A percentile compares a stretch with the other conserved stretches of the same genome.
Evolutionary conservation across 2,113 vertebrate genomes (phyloP).

Genomic region (Pandion haliaetus): DNA sequence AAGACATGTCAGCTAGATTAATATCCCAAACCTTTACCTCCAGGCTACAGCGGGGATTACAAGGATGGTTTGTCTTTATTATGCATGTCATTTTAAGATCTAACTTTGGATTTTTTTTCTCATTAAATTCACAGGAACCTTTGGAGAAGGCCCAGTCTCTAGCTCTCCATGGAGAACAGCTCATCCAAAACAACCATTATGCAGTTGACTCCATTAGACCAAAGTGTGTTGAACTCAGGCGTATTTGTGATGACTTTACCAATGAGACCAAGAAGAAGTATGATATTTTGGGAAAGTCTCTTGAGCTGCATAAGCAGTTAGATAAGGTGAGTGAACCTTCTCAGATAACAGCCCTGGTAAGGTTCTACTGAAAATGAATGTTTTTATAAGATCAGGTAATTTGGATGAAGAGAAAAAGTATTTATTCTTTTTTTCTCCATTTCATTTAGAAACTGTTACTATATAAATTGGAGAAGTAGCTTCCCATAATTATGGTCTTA

Average conservation of each 20-base stretch:
- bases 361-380: neutral
- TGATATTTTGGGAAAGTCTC: constrained; percentile 85
- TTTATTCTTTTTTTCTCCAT: neutral
- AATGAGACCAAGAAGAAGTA: constrained; percentile 90
- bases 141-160: constrained; percentile 90
- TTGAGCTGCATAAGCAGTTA: constrained; percentile 86
- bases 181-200: constrained; percentile 93
- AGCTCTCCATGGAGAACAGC: constrained; percentile 87
- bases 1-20: neutral
- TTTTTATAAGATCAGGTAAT: neutral
- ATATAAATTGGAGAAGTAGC: neutral
- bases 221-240: constrained; percentile 90
- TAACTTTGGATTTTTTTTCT: neutral
- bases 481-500: neutral
- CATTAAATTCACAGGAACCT: constrained; percentile 70
- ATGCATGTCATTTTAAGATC: neutral
- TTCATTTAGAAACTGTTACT: neutral
- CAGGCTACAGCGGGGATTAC: neutral
- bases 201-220: constrained; percentile 90
- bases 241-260: constrained; percentile 89
- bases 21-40: neutral
- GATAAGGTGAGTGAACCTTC: constrained; percentile 81
- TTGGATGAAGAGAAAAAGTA: neutral
- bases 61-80: neutral
- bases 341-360: neutral